phyloP scores from a whole-genome alignment of 2,113 vertebrate genomes.

The Caretta caretta region DNA sequence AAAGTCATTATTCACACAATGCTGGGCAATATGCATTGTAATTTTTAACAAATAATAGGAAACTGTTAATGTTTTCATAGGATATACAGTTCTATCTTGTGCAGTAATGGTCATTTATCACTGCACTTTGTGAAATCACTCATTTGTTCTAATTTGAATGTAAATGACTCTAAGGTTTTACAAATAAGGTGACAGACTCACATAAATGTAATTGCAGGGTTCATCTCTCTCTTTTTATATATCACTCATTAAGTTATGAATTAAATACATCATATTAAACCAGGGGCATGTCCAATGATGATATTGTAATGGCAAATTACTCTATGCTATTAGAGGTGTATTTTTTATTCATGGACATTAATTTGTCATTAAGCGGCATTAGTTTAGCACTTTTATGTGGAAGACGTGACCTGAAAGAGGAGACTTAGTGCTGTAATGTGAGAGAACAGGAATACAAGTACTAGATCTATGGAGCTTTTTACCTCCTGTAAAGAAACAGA shows the following conservation, averaged over 20 bases:
- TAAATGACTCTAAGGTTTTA: slow-evolving; percentile 93
- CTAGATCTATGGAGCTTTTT: slow-evolving; percentile 45
- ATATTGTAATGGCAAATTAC: slow-evolving; percentile 94
- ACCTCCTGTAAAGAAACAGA: slow-evolving; percentile 27
- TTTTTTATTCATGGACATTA: slow-evolving; percentile 93
- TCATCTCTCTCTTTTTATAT: slow-evolving; percentile 92
- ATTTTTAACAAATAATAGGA: slow-evolving; percentile 89
- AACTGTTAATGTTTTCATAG: slow-evolving; percentile 85
- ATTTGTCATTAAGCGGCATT: slow-evolving; percentile 92
- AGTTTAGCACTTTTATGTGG: slow-evolving; percentile 90
- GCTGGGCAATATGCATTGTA: slow-evolving; percentile 87
- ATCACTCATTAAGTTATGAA: slow-evolving; percentile 94
- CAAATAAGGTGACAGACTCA: slow-evolving; percentile 93
- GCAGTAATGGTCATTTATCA: slow-evolving; percentile 87
- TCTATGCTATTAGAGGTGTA: slow-evolving; percentile 91
- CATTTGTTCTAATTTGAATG: slow-evolving; percentile 93
- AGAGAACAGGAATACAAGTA: slow-evolving; percentile 64
- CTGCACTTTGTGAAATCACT: slow-evolving; percentile 89
- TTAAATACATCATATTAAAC: slow-evolving; percentile 94
- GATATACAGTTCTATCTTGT: slow-evolving; percentile 84
- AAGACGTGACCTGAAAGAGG: slow-evolving; percentile 89
- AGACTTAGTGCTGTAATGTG: slow-evolving; percentile 71
- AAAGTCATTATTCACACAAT: slow-evolving; percentile 90
- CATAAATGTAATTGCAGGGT: slow-evolving; percentile 92
- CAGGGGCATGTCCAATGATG: slow-evolving; percentile 92